phyloP scores from a whole-genome alignment of 2,113 vertebrate species.

The Aphyosemion australe region DNA sequence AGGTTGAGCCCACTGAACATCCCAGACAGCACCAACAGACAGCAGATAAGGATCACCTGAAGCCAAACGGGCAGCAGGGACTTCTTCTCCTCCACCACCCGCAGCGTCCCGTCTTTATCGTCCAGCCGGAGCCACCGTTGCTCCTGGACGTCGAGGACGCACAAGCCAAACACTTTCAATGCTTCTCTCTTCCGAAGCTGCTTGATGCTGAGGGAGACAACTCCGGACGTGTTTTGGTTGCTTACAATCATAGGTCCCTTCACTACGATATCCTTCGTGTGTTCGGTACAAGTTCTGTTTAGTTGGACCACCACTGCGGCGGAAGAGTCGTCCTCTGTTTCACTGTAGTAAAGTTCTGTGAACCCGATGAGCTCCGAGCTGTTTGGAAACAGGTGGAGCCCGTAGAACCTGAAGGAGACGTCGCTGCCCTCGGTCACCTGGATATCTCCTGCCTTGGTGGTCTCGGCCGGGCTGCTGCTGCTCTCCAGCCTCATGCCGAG shows the following conservation, averaged over 20 bases:
- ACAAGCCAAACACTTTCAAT: constrained; percentile 86
- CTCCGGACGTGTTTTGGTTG: constrained; percentile 80
- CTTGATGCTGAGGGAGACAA: constrained; percentile 82
- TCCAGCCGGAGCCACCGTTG: constrained; percentile 80
- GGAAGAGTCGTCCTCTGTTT: constrained; percentile 51
- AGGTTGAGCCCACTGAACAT: constrained; percentile 98
- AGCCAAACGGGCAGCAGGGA: constrained; percentile 88
- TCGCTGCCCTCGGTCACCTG: constrained; percentile 88
- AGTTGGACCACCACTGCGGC: neutral
- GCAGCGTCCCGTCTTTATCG: constrained; percentile 77
- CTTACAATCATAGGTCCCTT: constrained; percentile 45
- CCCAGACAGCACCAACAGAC: constrained; percentile 87
- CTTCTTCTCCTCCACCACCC: constrained; percentile 86
- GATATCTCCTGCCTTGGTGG: constrained; percentile 76
- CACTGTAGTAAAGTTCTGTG: constrained; percentile 63
- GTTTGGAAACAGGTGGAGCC: constrained; percentile 76
- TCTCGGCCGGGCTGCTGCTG: constrained; percentile 77
- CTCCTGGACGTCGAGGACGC: constrained; percentile 71
- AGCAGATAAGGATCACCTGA: constrained; percentile 83
- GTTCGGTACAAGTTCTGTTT: constrained; percentile 81
- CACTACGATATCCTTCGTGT: constrained; percentile 79
- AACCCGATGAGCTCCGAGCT: constrained; percentile 81
- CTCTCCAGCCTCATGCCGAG: constrained; percentile 86
- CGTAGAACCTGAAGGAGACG: constrained; percentile 86
- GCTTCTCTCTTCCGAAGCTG: constrained; percentile 87